Percentiles rank a stretch among this genome's conserved stretches.
These are phyloP conservation scores for Rhynchotus rufescens DNA, from an alignment of 2,797 vertebrate species.

Conservation along the genomic window DNA sequence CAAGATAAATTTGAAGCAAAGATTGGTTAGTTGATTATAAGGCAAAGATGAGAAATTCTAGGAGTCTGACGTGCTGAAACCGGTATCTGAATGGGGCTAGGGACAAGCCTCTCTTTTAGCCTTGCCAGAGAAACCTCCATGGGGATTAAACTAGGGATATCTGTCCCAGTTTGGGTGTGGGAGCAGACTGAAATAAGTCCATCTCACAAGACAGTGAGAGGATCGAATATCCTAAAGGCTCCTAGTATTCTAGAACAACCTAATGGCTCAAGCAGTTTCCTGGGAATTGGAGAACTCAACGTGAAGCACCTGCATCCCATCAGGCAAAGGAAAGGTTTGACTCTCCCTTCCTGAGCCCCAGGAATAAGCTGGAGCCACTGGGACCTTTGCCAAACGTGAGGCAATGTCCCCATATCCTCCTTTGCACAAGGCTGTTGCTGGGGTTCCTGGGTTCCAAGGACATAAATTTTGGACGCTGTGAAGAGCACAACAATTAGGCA, in stretches of 20 bases:
- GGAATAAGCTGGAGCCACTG: background rate
- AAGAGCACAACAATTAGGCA: background rate
- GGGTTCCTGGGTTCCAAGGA: background rate
- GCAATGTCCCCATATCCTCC: accelerated
- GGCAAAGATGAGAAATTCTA: background rate
- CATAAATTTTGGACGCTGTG: background rate
- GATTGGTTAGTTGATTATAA: background rate
- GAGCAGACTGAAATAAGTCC: background rate
- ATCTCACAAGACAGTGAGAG: background rate
- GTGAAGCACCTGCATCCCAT: background rate
- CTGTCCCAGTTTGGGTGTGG: background rate
- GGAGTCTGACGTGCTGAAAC: background rate
- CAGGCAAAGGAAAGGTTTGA: background rate
- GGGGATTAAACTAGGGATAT: background rate
- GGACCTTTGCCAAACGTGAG: background rate
- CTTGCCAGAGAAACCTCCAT: background rate
- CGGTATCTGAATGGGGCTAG: background rate
- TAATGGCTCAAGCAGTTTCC: background rate
- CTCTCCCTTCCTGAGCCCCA: background rate
- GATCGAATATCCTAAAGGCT: background rate
- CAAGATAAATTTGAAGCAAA: background rate
- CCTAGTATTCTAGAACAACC: no score
- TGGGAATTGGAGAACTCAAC: background rate
- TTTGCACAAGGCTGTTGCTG: background rate
- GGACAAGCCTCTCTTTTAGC: background rate